Conservation (phyloP, 2,113 vertebrate species). For the Phaethon lepturus region DNA sequence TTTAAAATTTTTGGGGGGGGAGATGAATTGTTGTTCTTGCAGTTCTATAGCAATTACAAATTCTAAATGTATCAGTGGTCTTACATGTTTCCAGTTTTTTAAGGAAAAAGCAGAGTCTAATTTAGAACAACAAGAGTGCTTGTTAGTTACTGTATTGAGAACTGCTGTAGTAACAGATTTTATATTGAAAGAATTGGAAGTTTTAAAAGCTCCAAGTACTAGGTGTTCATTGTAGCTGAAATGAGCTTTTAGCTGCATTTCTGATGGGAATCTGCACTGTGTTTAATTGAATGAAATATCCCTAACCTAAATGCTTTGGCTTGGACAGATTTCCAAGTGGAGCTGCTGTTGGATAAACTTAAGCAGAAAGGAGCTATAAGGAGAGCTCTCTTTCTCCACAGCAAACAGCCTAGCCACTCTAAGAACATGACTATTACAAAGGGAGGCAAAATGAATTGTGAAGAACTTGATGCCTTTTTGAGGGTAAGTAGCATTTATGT, state of each 20-base stretch:
- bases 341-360: slow-evolving; percentile 91
- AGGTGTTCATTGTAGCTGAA: background rate
- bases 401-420: slow-evolving; percentile 78
- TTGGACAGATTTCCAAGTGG: slow-evolving; percentile 88
- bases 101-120: background rate
- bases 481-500: slow-evolving; percentile 76
- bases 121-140: background rate
- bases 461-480: slow-evolving; percentile 89
- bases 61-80: background rate
- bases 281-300: background rate
- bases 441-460: slow-evolving; percentile 80
- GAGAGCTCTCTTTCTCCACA: slow-evolving; percentile 90
- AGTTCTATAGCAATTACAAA: background rate
- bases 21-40: background rate
- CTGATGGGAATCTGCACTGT: background rate
- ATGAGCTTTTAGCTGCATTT: background rate
- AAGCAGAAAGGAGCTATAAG: slow-evolving; percentile 94
- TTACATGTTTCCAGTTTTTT: background rate
- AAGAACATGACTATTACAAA: slow-evolving; percentile 89
- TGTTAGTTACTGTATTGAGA: background rate
- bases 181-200: background rate
- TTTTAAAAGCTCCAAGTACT: background rate
- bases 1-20: background rate
- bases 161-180: background rate
- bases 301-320: slow-evolving; percentile 26